Evolutionary conservation across 2,888 invertebrate genomes (phyloP).

Genomic region (Pteria penguin): DNA sequence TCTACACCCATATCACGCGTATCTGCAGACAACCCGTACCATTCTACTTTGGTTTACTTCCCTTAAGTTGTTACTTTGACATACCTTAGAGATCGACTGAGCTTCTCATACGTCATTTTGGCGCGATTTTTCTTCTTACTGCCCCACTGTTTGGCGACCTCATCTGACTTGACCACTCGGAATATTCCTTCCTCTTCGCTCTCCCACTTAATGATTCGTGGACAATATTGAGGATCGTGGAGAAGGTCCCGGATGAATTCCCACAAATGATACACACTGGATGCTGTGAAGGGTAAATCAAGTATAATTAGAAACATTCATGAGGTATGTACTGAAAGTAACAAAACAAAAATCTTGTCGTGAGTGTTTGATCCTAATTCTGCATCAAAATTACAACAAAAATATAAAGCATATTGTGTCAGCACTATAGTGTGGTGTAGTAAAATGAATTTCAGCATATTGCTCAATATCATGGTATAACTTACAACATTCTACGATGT

Average conservation of each 20-base stretch:
- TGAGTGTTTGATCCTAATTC: no score
- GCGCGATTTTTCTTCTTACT: slow-evolving; percentile 87
- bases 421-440: no score
- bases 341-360: no score
- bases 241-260: slow-evolving; percentile 92
- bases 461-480: no score
- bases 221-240: slow-evolving; percentile 87
- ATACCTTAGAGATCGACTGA: slow-evolving; percentile 92
- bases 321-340: no score
- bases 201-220: slow-evolving; percentile 93
- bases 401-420: background rate
- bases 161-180: slow-evolving; percentile 91
- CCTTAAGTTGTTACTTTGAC: no score
- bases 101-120: slow-evolving; percentile 95
- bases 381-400: no score
- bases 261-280: slow-evolving; percentile 83
- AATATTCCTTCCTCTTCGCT: slow-evolving; percentile 91
- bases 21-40: no score
- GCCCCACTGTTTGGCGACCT: slow-evolving; percentile 93
- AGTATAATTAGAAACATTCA: background rate
- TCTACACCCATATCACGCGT: no score
- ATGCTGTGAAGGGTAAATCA: slow-evolving; percentile 36
- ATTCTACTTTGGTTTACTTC: no score
- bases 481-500: no score
- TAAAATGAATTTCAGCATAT: no score